A percentile compares a stretch with the other conserved stretches of the same genome.
Evolutionary conservation across 2,113 vertebrate genomes (phyloP).

Genomic region (Ageneiosus marmoratus): DNA sequence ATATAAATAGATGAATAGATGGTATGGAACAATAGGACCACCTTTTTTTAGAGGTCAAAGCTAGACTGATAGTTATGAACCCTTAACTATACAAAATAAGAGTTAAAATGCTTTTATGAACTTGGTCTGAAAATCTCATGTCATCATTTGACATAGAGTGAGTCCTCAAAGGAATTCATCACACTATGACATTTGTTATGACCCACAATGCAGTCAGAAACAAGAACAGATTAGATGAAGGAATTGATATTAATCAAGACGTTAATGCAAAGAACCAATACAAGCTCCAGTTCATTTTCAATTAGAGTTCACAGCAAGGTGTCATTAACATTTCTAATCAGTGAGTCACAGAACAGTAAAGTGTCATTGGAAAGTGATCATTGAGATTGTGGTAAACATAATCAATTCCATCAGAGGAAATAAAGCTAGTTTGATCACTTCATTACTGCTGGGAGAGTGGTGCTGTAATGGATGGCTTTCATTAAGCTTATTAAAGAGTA

Average conservation of each 20-base stretch:
- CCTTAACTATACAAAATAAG: background rate
- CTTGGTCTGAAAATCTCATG: background rate
- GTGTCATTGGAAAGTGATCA: constrained; percentile 50
- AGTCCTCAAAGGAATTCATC: constrained; percentile 2
- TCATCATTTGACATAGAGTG: background rate
- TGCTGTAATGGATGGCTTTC: constrained; percentile 63
- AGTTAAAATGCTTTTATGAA: background rate
- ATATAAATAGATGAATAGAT: background rate
- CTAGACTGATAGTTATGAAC: background rate
- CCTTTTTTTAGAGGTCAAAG: background rate
- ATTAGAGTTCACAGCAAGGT: constrained; percentile 36
- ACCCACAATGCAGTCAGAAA: constrained; percentile 19
- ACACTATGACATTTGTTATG: constrained; percentile 22
- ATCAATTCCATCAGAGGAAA: constrained; percentile 63
- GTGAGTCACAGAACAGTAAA: constrained; percentile 9
- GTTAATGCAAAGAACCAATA: background rate
- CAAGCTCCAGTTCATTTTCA: constrained; percentile 14
- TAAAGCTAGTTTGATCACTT: constrained; percentile 58
- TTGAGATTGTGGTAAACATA: constrained; percentile 56
- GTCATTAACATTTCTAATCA: constrained; percentile 53
- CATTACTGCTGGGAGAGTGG: constrained; percentile 58
- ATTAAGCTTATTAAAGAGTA: constrained; percentile 66
- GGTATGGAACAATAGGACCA: background rate
- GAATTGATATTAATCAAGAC: constrained; percentile 10
- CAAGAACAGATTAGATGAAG: constrained; percentile 5